A percentile compares a stretch with the other conserved stretches of the same genome.
Conservation (phyloP, 2,797 vertebrate genomes). For the Muscicapa comitata region DNA sequence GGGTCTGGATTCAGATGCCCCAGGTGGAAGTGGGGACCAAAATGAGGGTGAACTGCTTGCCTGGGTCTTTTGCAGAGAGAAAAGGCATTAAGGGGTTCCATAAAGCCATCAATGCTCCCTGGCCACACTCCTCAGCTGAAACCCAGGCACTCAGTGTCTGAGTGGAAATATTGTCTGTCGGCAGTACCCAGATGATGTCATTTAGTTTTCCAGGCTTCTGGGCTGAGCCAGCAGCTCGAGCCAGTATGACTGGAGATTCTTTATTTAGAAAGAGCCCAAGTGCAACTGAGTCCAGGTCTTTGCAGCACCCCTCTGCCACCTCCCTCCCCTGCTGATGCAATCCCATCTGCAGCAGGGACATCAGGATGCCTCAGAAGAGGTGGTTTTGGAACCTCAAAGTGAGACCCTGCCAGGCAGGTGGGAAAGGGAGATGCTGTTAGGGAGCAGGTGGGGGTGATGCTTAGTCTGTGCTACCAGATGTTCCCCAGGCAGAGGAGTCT, state of each 20-base stretch:
- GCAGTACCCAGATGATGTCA: slow-evolving; percentile 48
- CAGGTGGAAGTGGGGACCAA: background rate
- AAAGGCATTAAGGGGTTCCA: background rate
- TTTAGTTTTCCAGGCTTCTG: slow-evolving; percentile 56
- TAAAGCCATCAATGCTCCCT: background rate
- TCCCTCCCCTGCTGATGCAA: slow-evolving; percentile 39
- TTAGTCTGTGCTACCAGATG: background rate
- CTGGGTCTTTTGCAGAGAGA: background rate
- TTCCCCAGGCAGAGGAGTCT: background rate
- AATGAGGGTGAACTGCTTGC: background rate
- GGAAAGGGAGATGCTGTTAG: background rate
- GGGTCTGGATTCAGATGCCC: background rate
- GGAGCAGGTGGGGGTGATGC: background rate
- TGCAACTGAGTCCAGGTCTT: background rate
- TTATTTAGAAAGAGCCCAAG: slow-evolving; percentile 49
- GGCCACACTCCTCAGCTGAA: background rate
- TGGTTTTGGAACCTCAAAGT: background rate
- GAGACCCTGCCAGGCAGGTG: fast-evolving
- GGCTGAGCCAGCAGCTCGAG: slow-evolving; percentile 44
- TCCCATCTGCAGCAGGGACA: fast-evolving
- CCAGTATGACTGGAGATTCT: slow-evolving; percentile 40
- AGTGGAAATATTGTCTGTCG: background rate
- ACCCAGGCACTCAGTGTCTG: background rate
- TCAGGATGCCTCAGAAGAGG: background rate
- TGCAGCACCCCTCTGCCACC: background rate